phyloP scores from a whole-genome alignment of 2,113 vertebrate species.

The Microcebus tavaratra region DNA sequence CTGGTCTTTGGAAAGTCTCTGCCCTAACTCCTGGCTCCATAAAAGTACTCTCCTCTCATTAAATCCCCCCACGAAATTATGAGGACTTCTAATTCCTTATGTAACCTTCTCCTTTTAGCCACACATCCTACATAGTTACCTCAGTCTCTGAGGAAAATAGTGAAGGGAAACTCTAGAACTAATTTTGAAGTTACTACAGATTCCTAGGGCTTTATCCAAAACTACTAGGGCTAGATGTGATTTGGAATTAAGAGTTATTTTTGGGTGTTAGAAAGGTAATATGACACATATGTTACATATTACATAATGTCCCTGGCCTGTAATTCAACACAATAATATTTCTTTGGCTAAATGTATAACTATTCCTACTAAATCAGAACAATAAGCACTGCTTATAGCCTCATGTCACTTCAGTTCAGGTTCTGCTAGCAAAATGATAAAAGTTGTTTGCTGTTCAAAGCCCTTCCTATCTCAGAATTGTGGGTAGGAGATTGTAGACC shows the following conservation, averaged over 20 bases:
- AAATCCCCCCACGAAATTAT: not conserved
- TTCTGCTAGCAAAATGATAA: not conserved
- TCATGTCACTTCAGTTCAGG: not conserved
- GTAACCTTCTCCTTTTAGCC: not conserved
- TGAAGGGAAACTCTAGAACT: constrained; percentile 17
- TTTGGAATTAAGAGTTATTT: constrained; percentile 18
- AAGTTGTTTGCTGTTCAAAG: not conserved
- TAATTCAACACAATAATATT: not conserved
- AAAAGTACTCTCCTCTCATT: not conserved
- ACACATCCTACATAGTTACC: constrained; percentile 1
- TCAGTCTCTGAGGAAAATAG: not conserved
- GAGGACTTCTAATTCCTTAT: not conserved
- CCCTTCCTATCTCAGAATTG: not conserved
- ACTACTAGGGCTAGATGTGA: not conserved
- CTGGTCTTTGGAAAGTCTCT: not conserved
- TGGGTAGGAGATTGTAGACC: not conserved
- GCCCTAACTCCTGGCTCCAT: not conserved
- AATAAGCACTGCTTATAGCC: not conserved
- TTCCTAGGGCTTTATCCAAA: not conserved
- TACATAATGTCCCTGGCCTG: not conserved
- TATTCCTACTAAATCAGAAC: not conserved
- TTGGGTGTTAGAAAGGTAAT: constrained; percentile 30
- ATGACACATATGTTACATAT: not conserved
- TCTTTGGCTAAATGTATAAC: not conserved
- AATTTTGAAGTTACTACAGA: not conserved